Percentiles rank a stretch among this genome's conserved stretches.
Evolutionary conservation across 2,797 vertebrate genomes (phyloP).

Genomic region (Furcifer pardalis): DNA sequence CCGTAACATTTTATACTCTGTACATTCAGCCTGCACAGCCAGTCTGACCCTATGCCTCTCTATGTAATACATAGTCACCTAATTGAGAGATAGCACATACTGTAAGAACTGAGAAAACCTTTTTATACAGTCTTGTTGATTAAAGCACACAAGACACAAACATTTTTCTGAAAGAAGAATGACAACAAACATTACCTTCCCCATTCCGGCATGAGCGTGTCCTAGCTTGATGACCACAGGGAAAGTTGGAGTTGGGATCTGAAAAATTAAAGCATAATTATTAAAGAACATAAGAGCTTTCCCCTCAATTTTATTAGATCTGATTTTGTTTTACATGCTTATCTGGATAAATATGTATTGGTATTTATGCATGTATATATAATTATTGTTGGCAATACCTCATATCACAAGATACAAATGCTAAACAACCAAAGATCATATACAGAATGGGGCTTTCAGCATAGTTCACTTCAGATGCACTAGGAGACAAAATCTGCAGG

Average conservation of each 20-base stretch:
- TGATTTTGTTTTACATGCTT: background rate
- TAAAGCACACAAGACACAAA: background rate
- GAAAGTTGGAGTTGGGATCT: slow-evolving; percentile 85
- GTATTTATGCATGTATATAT: no score
- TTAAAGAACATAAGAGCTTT: background rate
- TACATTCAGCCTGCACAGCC: background rate
- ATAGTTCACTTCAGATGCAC: background rate
- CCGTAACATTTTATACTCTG: background rate
- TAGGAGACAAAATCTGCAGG: background rate
- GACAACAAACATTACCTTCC: slow-evolving; percentile 81
- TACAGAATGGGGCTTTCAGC: background rate
- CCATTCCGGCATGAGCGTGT: slow-evolving; percentile 94
- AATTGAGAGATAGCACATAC: no score
- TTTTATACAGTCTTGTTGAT: slow-evolving; percentile 31
- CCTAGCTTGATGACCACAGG: slow-evolving; percentile 96
- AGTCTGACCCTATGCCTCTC: background rate
- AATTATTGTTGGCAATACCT: no score
- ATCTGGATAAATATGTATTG: no score
- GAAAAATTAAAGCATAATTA: slow-evolving; percentile 71
- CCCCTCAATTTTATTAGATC: background rate
- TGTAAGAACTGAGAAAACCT: no score
- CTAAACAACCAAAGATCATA: no score
- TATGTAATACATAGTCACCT: slow-evolving; percentile 12
- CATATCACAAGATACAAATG: no score
- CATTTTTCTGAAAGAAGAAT: background rate